phyloP scores from a whole-genome alignment of 2,888 invertebrate species.

The Melanargia galathea region DNA sequence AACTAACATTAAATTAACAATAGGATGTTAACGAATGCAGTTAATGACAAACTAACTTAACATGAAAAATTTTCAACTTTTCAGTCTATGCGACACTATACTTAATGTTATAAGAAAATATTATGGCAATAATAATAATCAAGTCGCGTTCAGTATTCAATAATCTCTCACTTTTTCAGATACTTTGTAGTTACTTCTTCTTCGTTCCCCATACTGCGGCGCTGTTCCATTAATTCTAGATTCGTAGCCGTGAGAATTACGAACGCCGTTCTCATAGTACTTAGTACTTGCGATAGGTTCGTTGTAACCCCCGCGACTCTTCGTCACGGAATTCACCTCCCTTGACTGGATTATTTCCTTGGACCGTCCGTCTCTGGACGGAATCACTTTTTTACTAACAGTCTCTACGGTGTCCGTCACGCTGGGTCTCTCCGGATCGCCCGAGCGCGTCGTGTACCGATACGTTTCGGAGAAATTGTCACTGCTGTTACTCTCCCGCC shows the following conservation, averaged over 20 bases:
- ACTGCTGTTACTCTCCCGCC: constrained; percentile 86
- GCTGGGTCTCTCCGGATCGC: constrained; percentile 85
- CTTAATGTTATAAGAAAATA: constrained; percentile 42
- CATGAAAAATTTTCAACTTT: constrained; percentile 60
- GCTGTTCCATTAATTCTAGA: constrained; percentile 61
- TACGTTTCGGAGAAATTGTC: constrained; percentile 88
- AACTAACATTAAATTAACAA: constrained; percentile 60
- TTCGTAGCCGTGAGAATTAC: constrained; percentile 64
- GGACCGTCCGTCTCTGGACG: constrained; percentile 83
- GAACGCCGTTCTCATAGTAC: constrained; percentile 80
- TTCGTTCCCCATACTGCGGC: constrained; percentile 67
- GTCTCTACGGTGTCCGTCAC: constrained; percentile 88
- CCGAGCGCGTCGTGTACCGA: constrained; percentile 85
- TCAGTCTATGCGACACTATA: constrained; percentile 73
- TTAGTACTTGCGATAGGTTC: constrained; percentile 74
- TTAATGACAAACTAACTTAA: constrained; percentile 60
- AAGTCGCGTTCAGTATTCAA: constrained; percentile 46
- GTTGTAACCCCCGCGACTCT: constrained; percentile 82
- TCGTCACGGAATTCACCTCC: constrained; percentile 87
- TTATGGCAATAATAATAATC: constrained; percentile 44
- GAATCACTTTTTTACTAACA: constrained; percentile 86
- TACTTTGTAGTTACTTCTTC: constrained; percentile 74
- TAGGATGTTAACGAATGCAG: constrained; percentile 56
- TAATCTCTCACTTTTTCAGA: constrained; percentile 77
- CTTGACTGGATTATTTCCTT: constrained; percentile 87